Base-by-base conservation (phyloP, 1,140 invertebrate genomes). In the Holotrichia oblita region DNA sequence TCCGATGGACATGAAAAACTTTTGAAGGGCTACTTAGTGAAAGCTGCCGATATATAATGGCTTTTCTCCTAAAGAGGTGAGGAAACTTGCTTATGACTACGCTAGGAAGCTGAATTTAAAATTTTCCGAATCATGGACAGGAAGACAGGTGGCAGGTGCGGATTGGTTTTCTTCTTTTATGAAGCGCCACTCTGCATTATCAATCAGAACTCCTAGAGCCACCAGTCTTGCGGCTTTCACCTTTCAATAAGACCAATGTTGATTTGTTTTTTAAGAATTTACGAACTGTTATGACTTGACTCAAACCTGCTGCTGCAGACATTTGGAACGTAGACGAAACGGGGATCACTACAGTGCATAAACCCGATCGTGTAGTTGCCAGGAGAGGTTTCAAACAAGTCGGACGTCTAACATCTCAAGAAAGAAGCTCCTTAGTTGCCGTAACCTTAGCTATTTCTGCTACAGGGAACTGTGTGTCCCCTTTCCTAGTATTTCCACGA, bases 241-340 rank as follows among this genome's bases (percentile, higher is more conserved):
- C 76, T 10, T 87, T 88, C 78, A 88, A 87, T 80, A 79, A 80
- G 77, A 55, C 77, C 7, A 87, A 82, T 81, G 83, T 85, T 1
- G 40, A 73, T 41, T 42, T 6, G 20, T 86, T 86, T 82, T 87
- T 86, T 81, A 79, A 83, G 40, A 84, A 86, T 72, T 82, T 84
- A 44, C 73, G 27, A 64, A 24, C 74, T 22, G 81, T 87, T 8
- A 80, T 85, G 20, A 73, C 84, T 82, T 48, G 80, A 44, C 14
- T 44, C 72, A 80, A 81, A 9, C 85, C 83, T 79, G 64, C 77
- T 72, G 41, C 80, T 20, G 76, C 78, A 72, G 44, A 81, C 73
- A 87, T 89, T 27, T 88, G 81, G 55, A 89, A 89, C 79, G 81
- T 88, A 9, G 87, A 89, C 82, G 87, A 89, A 83, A 87, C n/a